Evolutionary conservation across 2,888 invertebrate species (phyloP), one percentile per base, ranked within the genome.

Genomic region (Orchesella flavescens): DNA sequence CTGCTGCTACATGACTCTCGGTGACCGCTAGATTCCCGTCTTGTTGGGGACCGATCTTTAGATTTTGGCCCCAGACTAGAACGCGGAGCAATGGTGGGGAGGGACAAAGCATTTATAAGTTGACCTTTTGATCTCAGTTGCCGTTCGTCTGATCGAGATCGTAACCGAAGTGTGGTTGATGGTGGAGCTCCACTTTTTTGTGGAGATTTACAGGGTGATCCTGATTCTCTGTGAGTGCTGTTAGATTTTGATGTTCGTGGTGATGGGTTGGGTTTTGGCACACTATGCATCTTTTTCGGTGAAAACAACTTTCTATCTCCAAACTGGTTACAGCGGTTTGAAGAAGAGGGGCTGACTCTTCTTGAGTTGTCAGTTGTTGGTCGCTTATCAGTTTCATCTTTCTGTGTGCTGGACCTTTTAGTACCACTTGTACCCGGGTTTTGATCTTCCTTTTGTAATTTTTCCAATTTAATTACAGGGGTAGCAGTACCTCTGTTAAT

Each of bases 101-200:
- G 34, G 3, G 80, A 66, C 21, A 81, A 17, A 19, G 80, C 80
- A 74, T 81, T 74, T 44, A 81, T 74, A 2, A 81, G 34, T 15
- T 66, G 7, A 7, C 80, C 80, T 66, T 81, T 81, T 10, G 80
- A 81, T 7, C 80, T 19, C 13, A 81, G 49, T 17, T 81, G 80
- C 1, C 80, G 80, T 46, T 81, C 80, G 17, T 69, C 80, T 21
- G 80, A 81, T 15, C 61, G 44, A 7, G 80, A 81, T 15, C 80
- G 73, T 13, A 81, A 43, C 15, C 80, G 57, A 1, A 81, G 57
- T 46, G 80, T 68, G 10, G 68, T 57, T 3, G 74, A 65, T 10
- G 72, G 23, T 19, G 1, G 68, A 19, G 74, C 59, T 1, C 21
- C 21, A 34, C 43, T 59, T 61, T 74, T 74, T 1, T 55, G 55